A percentile compares a stretch with the other conserved stretches of the same genome.
Conservation (phyloP, 2,113 vertebrate genomes). For the Anoplopoma fimbria region DNA sequence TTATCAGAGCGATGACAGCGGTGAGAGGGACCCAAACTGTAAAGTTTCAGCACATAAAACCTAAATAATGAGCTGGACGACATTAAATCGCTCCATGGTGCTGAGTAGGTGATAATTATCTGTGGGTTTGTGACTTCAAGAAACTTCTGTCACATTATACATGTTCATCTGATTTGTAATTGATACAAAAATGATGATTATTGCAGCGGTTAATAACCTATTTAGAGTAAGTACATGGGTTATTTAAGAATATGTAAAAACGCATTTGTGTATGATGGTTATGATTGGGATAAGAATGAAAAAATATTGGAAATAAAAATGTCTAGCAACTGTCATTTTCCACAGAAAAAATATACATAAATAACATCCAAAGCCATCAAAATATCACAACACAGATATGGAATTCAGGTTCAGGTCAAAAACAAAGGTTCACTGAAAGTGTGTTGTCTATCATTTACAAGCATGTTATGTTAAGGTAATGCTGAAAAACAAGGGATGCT, state of each 20-base stretch:
- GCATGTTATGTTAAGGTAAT: slow-evolving; percentile 47
- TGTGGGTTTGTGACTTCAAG: not conserved
- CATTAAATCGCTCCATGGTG: not conserved
- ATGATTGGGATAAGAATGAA: not conserved
- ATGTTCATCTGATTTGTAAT: not conserved
- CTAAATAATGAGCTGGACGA: not conserved
- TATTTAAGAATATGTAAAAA: not conserved
- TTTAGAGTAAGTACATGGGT: not conserved
- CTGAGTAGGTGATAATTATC: not conserved
- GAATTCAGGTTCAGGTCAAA: slow-evolving; percentile 4
- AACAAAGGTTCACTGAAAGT: slow-evolving; percentile 57
- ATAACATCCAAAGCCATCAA: not conserved
- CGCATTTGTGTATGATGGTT: not conserved
- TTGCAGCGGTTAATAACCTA: not conserved
- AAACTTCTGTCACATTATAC: not conserved
- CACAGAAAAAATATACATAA: not conserved
- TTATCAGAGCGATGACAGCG: not conserved
- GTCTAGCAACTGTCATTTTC: not conserved
- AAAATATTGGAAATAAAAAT: not conserved
- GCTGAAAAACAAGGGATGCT: slow-evolving; percentile 41
- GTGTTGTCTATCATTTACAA: slow-evolving; percentile 48
- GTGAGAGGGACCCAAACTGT: not conserved
- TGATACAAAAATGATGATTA: not conserved
- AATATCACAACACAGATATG: not conserved
- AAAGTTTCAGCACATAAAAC: too few relatives aligned